phyloP scores from a whole-genome alignment of 1,140 invertebrate species.

The Globodera rostochiensis region DNA sequence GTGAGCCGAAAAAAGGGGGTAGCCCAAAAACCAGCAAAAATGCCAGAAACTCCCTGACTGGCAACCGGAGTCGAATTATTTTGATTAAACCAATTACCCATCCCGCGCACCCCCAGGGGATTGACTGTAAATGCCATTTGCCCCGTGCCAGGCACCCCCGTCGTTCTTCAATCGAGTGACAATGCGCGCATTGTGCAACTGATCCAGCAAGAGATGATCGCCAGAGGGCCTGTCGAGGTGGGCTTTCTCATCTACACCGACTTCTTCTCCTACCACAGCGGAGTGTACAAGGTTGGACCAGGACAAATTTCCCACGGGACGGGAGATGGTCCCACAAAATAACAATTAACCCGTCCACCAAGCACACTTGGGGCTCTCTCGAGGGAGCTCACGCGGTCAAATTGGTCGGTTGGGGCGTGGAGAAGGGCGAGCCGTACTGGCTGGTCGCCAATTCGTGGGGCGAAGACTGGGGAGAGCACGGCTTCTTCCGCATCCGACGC shows the following conservation, averaged over 20 bases:
- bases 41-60: too few species aligned
- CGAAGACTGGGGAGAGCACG: conserved; percentile 78
- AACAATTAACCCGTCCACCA: conserved; percentile 39
- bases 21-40: too few species aligned
- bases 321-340: neutral
- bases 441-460: conserved; percentile 85
- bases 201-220: conserved; percentile 81
- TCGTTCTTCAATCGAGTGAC: neutral
- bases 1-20: neutral
- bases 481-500: conserved; percentile 82
- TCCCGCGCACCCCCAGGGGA: neutral
- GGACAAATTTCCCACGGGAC: too few species aligned
- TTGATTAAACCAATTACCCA: neutral
- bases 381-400: conserved; percentile 85
- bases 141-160: neutral
- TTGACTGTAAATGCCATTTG: neutral
- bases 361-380: conserved; percentile 69
- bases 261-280: conserved; percentile 75
- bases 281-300: conserved; percentile 73
- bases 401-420: conserved; percentile 83
- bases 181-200: conserved; percentile 61
- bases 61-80: too few species aligned
- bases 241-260: conserved; percentile 85
- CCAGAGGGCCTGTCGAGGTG: conserved; percentile 84
- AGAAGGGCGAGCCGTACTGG: conserved; percentile 81